A percentile compares a stretch with the other conserved stretches of the same genome.
Evolutionary conservation across 2,797 vertebrate species (phyloP).

Genomic region (Intellagama lesueurii): DNA sequence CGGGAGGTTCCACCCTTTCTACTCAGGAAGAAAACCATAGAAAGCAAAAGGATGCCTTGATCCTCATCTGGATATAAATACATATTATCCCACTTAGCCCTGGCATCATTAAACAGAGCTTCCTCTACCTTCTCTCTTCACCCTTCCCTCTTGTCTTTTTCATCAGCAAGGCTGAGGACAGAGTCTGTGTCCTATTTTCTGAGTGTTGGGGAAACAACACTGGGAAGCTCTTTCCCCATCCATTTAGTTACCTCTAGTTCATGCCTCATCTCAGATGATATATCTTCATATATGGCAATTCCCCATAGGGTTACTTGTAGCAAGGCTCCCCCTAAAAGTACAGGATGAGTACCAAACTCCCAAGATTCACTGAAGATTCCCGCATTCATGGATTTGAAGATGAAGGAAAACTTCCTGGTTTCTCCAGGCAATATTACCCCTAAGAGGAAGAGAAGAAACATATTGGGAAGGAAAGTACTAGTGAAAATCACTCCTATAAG

Average conservation of each 20-base stretch:
- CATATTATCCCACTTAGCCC: not conserved
- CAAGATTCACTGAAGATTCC: constrained; percentile 88
- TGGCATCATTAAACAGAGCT: not conserved
- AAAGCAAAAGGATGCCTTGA: not conserved
- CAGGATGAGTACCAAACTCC: constrained; percentile 90
- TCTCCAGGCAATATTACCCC: constrained; percentile 88
- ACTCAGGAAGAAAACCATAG: not conserved
- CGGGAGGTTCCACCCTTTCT: not conserved
- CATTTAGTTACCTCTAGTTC: constrained; percentile 83
- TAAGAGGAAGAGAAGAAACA: constrained; percentile 62
- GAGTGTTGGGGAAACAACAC: not conserved
- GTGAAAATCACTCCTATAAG: not conserved
- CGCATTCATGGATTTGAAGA: constrained; percentile 85
- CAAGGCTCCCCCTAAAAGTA: constrained; percentile 87
- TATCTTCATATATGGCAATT: constrained; percentile 85
- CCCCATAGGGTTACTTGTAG: constrained; percentile 88
- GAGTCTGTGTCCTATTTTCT: not conserved
- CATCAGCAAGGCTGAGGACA: not conserved
- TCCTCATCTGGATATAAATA: not conserved
- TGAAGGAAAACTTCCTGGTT: constrained; percentile 78
- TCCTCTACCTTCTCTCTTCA: not conserved
- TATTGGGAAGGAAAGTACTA: not conserved
- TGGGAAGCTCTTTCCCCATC: not conserved
- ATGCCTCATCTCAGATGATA: constrained; percentile 77
- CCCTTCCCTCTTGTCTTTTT: not conserved